phyloP scores from a whole-genome alignment of 2,113 vertebrate species.

The Onychostruthus taczanowskii region DNA sequence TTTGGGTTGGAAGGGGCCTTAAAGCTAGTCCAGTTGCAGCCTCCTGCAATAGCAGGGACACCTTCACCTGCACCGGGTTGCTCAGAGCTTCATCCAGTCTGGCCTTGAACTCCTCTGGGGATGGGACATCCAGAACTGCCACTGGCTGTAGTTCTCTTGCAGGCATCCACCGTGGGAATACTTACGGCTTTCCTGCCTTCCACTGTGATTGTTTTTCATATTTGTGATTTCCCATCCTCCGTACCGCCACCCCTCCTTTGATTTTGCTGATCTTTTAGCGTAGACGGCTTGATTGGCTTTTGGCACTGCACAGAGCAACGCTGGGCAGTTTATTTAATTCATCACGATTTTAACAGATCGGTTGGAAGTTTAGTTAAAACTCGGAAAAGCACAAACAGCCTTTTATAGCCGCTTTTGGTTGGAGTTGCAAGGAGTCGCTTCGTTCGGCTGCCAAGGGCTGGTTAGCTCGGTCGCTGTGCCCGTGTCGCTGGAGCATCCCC shows the following conservation, averaged over 20 bases:
- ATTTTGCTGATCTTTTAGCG: not conserved
- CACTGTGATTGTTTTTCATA: fast-evolving
- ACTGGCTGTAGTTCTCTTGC: not conserved
- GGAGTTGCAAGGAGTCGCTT: fast-evolving
- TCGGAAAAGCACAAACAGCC: not conserved
- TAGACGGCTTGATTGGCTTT: not conserved
- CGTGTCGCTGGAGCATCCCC: not conserved
- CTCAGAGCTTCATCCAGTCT: not conserved
- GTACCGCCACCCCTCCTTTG: not conserved
- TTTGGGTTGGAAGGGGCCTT: not conserved
- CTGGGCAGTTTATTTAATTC: not conserved
- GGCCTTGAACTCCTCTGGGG: not conserved
- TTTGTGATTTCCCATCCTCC: not conserved
- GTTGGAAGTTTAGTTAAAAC: not conserved
- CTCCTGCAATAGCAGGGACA: not conserved
- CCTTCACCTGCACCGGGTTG: not conserved
- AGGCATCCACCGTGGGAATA: fast-evolving
- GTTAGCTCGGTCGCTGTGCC: not conserved
- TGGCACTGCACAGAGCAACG: fast-evolving
- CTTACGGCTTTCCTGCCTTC: fast-evolving
- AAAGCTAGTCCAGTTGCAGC: not conserved
- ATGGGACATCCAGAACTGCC: not conserved
- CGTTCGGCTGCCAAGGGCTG: fast-evolving
- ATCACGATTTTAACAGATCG: fast-evolving
- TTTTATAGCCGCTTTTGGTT: not conserved